Conservation (phyloP, 2,888 invertebrate species). For the Caenorhabditis sp. region DNA sequence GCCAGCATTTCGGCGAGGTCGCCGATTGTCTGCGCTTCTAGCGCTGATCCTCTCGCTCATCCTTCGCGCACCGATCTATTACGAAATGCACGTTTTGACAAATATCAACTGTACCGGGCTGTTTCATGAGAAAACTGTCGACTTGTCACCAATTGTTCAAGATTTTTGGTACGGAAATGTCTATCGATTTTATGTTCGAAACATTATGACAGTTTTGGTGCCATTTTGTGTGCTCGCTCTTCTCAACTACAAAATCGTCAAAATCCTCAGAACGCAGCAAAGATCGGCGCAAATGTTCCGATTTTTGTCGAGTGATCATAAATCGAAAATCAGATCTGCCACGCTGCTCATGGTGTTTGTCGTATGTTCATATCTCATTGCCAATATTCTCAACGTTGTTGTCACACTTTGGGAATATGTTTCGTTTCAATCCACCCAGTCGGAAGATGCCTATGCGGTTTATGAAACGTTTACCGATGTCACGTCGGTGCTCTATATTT, state of each 20-base stretch:
- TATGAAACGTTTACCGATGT: constrained; percentile 66
- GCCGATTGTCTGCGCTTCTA: constrained; percentile 51
- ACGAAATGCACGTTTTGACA: constrained; percentile 56
- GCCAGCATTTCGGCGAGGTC: constrained; percentile 45
- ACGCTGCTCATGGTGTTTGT: constrained; percentile 66
- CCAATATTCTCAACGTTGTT: constrained; percentile 65
- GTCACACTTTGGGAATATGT: constrained; percentile 68
- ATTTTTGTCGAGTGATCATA: constrained; percentile 64
- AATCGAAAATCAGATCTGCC: constrained; percentile 68
- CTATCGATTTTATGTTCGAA: constrained; percentile 59
- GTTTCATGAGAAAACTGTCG: constrained; percentile 56
- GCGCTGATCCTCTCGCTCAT: constrained; percentile 56
- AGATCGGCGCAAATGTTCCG: constrained; percentile 67
- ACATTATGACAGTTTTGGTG: constrained; percentile 65
- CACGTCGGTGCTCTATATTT: constrained; percentile 65
- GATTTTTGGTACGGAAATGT: constrained; percentile 63
- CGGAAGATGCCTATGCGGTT: constrained; percentile 55
- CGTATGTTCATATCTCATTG: constrained; percentile 67
- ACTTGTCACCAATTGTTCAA: constrained; percentile 52
- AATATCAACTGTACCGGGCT: constrained; percentile 54
- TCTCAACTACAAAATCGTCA: constrained; percentile 60
- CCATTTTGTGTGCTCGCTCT: constrained; percentile 63
- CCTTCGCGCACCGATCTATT: constrained; percentile 59
- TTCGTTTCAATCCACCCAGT: constrained; percentile 60
- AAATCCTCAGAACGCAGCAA: constrained; percentile 61